Evolutionary conservation across 2,888 invertebrate species (phyloP), one percentile per base, ranked within the genome.

Genomic region (Himalopsyche anomala): DNA sequence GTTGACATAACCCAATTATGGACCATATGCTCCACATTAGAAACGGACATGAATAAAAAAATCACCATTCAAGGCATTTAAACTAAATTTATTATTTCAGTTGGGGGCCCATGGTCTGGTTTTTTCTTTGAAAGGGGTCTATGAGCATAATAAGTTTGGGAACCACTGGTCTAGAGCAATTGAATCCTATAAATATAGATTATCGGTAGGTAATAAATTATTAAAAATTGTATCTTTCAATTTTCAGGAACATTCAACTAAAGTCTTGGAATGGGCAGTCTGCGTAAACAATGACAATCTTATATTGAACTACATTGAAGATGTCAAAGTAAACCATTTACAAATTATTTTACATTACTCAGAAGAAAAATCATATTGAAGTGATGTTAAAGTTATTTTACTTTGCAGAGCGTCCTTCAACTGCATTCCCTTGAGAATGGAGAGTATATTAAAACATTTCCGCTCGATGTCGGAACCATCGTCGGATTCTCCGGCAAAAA

Each of bases 221-320:
- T 51, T 15, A 51, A 4, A 51, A 15, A 42, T n/a, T 5, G 28
- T 0, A 81, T 79, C 51, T 84, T 11, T 62, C 6, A 69, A 86
- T 81, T 88, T 89, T 28, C 83, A 92, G 91, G 98, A 99, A 91
- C 95, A 99, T 91, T 92, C 95, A 5, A 95, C 95, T 87, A 96
- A 98, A 92, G 99, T 99, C 0, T 91, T 99, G 74, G 97, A 98
- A 91, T 98, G 98, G 97, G 97, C 96, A 0, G 93, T 94, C 11
- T 96, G 97, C 84, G 98, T 98, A 0, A 95, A 97, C 91, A 92
- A 95, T n/a, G 95, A 98, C 91, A 96, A 97, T 91, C 93, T 99
- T 55, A 94, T 99, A 83, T 92, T 98, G 55, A 96, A 96, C 91
- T 99, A 99, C 91, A 95, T 99, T 86, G 95, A 97, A 90, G 98